Base-by-base conservation (phyloP, 1,140 invertebrate species). In the Panagrolaimus sp. region DNA sequence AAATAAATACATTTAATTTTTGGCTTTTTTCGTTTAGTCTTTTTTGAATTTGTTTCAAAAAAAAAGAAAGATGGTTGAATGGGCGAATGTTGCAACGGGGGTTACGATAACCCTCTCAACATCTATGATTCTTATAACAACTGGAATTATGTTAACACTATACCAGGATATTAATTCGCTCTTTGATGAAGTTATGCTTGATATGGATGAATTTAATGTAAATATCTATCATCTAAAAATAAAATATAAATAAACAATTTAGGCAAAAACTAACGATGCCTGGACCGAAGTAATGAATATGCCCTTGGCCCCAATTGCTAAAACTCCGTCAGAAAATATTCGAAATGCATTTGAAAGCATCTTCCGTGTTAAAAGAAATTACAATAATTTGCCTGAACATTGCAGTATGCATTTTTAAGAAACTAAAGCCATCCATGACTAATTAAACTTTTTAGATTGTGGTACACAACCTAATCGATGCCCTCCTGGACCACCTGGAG, bases 181-280 rank as follows among this genome's bases (percentile, higher is more conserved):
- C 9, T 61, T 38, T 31, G 66, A 67, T 8, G 57, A 67, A 11
- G 31, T 23, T 8, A 57, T 67, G 47, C 7, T 14, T 3, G 66
- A 67, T 48, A 67, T 67, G 66, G 48, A 38, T 27, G 57, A 67
- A 14, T 67, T 67, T 25, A 67, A 67, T 44, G 66, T 67, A 16
- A 57, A 47, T 67, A 27, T 57, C 27, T 4, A 3, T 8, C 27
- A 25, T 57, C 27, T 57, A 20, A 47, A 57, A 62, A 20, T 57
- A 5, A n/a, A 14, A 5, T 57, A n/a, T n/a, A n/a, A n/a, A n/a
- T n/a, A n/a, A n/a, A n/a, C n/a, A n/a, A n/a, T 0, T 7, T 67
- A 67, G 66, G 53, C 25, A 0, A 16, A 46, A 13, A 67, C 66
- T 0, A 67, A 67, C 11, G 66, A 67, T 57, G 66, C 66, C 1